Evolutionary conservation across 35 echinoderm and acorn worm genomes (phyloP), one percentile per base, ranked within the genome.

Genomic region (Ptychodera flava): DNA sequence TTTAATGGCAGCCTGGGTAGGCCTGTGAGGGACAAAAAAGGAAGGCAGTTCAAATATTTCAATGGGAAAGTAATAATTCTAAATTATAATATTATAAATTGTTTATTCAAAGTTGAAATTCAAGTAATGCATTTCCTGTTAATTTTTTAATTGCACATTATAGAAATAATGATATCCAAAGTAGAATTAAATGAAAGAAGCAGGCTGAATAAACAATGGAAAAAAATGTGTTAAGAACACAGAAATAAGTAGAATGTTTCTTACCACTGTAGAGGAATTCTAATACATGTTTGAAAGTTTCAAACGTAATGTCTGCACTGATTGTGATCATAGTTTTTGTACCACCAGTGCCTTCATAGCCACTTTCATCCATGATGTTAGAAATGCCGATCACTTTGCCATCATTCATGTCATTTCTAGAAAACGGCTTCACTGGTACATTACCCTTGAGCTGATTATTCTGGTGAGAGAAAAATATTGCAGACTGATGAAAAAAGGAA

Each of bases 231-330:
- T 31, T 80, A 33, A 27, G 79, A 80, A 87, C 33, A 88, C 30
- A 88, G 36, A 81, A 31, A n/a, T n/a, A n/a, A n/a, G n/a, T n/a
- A n/a, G n/a, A n/a, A n/a, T n/a, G n/a, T n/a, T n/a, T 64, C 45
- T 64, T 81, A 94, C 93, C 93, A 82, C 86, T 81, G 38, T 91
- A 91, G 28, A 91, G 64, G 83, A 94, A 94, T 82, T 88, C 89
- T 77, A 94, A 38, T 28, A 94, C 83, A 77, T 88, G 89, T 76
- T 37, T 35, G 78, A 94, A 94, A 31, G 75, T 78, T 22, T 85
- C 52, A n/a, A 36, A 88, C 1, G 93, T 52, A 84, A 94, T 91
- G 31, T 94, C 89, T 29, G 86, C 93, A 89, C 89, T 88, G 78
- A 94, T 85, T 75, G 30, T 78, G 34, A 94, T 79, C 76, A 81